These are phyloP conservation scores for Trachelus tabidus DNA, from an alignment of 2,888 invertebrate genomes.

Conservation along the genomic window DNA sequence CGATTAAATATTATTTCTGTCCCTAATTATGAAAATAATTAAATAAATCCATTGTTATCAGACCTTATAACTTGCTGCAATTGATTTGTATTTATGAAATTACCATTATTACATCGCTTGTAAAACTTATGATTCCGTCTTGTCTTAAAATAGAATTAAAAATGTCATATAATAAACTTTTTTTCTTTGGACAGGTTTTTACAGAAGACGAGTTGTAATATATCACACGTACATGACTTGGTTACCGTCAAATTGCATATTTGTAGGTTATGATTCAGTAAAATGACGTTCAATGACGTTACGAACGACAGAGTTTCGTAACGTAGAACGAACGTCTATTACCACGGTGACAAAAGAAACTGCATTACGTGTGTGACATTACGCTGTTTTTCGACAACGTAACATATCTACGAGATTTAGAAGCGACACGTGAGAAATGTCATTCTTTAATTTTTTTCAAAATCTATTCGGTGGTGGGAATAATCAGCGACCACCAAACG, in stretches of 20 bases:
- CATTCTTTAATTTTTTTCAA: constrained; percentile 48
- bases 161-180: neutral
- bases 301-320: neutral
- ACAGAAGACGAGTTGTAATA: neutral
- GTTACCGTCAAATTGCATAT: neutral
- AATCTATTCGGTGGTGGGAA: constrained; percentile 40
- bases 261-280: neutral
- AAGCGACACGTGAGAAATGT: constrained; percentile 35
- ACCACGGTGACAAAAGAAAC: neutral
- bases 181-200: neutral
- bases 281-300: neutral
- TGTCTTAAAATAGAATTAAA: neutral
- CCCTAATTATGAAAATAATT: neutral
- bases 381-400: neutral
- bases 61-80: neutral
- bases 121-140: neutral
- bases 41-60: neutral
- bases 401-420: neutral
- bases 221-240: neutral
- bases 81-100: neutral
- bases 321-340: neutral
- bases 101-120: neutral
- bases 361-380: neutral
- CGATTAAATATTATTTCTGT: neutral
- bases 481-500: constrained; percentile 32